Evolutionary conservation across 2,113 vertebrate species (phyloP), one percentile per base, ranked within the genome.

Genomic region (Sorex fumeus): DNA sequence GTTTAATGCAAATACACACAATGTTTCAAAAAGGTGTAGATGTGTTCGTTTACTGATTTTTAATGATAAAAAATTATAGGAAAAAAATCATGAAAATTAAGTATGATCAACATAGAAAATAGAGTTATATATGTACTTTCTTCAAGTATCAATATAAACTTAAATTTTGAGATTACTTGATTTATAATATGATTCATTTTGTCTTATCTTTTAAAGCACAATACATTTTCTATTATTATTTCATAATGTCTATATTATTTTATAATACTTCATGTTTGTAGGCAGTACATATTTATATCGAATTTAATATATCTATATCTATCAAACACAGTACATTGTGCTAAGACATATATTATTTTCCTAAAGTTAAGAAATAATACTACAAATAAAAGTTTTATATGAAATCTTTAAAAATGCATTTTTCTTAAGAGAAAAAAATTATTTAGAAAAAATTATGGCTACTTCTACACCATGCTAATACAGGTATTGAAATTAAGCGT

Each of bases 141-240:
- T 84, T 40, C n/a, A 62, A 32, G 50, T 82, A 32, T 13, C 94
- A 91, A 81, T 60, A 60, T 72, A 90, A 80, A 82, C n/a, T 36
- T 12, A 2, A 2, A 87, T 81, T 67, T 5, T 47, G 1, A 80
- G 23, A 77, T 36, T 74, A 34, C 3, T 50, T 25, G 3, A 18
- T 62, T 84, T 2, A 23, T 32, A 8, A 79, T 69, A 34, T 47
- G 18, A 47, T 80, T 60, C 30, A 84, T 71, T 88, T 6, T 36
- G 82, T 87, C 43, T 74, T 50, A 50, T 50, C 13, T 70, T 15
- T 71, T 34, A 11, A 84, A 81, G 45, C 7, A 30, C 43, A 13
- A 60, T 60, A 60, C 18, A 23, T 60, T 60, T 19, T 60, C 19
- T 21, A 60, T 21, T 60, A 60, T 50, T 50, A 60, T 60, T 60